Conservation (phyloP, 1,140 invertebrate genomes). For the Hyles euphorbiae region DNA sequence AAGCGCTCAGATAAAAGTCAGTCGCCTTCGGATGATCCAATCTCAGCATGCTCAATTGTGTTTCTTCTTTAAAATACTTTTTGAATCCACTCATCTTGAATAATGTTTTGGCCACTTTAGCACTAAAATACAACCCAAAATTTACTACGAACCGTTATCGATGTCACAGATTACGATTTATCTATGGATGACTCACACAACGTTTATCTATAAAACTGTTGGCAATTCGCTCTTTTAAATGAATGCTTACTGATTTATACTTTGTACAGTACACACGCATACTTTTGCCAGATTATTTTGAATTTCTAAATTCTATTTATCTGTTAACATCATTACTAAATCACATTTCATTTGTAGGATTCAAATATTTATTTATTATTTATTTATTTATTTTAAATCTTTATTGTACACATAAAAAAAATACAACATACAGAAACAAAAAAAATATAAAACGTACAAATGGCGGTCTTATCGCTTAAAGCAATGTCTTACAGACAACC, state of each 20-base stretch:
- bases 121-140: slow-evolving; percentile 15
- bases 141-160: slow-evolving; percentile 30
- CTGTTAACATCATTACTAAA: too few species aligned
- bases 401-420: too few species aligned
- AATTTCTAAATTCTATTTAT: too few species aligned
- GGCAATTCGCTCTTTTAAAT: slow-evolving; percentile 20
- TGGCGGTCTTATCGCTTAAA: too few species aligned
- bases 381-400: not conserved
- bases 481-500: not conserved
- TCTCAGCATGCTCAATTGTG: slow-evolving; percentile 35
- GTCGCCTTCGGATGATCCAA: slow-evolving; percentile 46
- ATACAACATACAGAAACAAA: too few species aligned
- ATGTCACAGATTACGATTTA: slow-evolving; percentile 22
- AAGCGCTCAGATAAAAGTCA: slow-evolving; percentile 56
- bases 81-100: slow-evolving; percentile 48
- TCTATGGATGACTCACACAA: slow-evolving; percentile 28
- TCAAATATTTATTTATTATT: not conserved
- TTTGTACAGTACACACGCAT: not conserved
- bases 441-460: too few species aligned
- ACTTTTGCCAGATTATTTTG: too few species aligned
- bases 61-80: slow-evolving; percentile 51
- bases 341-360: not conserved
- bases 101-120: slow-evolving; percentile 17
- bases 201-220: slow-evolving; percentile 19
- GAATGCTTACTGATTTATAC: not conserved